phyloP scores from a whole-genome alignment of 2,797 vertebrate species.

The Enteromius afrohamiltoni region DNA sequence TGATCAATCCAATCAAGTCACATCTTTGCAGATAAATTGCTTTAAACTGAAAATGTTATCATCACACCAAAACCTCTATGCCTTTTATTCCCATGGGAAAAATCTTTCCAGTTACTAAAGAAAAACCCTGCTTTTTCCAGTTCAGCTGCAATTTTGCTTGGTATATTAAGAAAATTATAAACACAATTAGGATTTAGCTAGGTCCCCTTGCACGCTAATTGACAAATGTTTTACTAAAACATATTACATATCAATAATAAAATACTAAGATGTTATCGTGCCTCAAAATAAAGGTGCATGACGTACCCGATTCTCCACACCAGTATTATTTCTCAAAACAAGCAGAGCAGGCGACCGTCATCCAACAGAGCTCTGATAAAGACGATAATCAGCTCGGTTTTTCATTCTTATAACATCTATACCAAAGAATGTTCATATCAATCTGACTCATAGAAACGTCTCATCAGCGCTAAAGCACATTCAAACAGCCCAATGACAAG shows the following conservation, averaged over 20 bases:
- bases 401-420: constrained; percentile 25
- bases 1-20: neutral
- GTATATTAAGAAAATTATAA: neutral
- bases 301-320: constrained; percentile 20
- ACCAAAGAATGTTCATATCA: constrained; percentile 26
- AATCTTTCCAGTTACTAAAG: neutral
- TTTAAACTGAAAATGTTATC: neutral
- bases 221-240: constrained; percentile 2
- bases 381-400: neutral
- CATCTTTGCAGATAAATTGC: neutral
- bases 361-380: neutral
- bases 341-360: constrained; percentile 1
- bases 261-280: constrained; percentile 4
- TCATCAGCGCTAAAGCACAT: neutral
- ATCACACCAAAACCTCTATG: neutral
- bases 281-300: constrained; percentile 1
- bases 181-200: constrained; percentile 21
- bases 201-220: neutral
- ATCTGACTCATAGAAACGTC: constrained; percentile 26
- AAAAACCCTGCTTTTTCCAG: neutral
- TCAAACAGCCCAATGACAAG: constrained; percentile 18
- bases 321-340: constrained; percentile 30
- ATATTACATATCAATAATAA: constrained; percentile 12
- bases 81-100: neutral
- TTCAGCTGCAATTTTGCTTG: constrained; percentile 3